Percentiles rank a stretch among this genome's conserved stretches.
phyloP scores from a whole-genome alignment of 2,797 vertebrate genomes.

The Pangasius krempfi region DNA sequence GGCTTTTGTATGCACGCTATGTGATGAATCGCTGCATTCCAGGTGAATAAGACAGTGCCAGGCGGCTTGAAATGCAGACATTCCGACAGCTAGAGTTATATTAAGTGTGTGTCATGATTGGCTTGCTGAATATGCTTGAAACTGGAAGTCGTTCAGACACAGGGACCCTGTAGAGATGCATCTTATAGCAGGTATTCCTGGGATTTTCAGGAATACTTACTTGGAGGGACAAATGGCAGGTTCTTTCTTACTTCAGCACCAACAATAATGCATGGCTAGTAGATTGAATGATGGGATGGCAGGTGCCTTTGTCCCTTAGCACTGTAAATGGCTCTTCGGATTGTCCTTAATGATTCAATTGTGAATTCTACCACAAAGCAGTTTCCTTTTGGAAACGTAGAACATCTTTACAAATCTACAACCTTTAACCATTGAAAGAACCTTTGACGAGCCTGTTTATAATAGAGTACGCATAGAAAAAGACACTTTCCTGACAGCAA shows the following conservation, averaged over 20 bases:
- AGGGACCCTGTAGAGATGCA: background rate
- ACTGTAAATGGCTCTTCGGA: background rate
- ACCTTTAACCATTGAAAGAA: background rate
- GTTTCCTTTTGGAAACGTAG: background rate
- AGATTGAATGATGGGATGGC: background rate
- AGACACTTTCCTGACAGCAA: background rate
- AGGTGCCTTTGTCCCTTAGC: background rate
- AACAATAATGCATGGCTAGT: background rate
- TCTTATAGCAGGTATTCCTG: background rate
- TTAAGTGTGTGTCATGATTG: constrained; percentile 25
- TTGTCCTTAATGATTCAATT: background rate
- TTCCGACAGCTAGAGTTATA: constrained; percentile 25
- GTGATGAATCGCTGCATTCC: constrained; percentile 40
- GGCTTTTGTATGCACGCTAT: constrained; percentile 27
- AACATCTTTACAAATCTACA: background rate
- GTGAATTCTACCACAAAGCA: background rate
- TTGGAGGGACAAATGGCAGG: background rate
- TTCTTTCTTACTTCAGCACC: background rate
- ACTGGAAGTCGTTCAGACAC: background rate
- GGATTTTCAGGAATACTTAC: background rate
- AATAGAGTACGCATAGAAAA: background rate
- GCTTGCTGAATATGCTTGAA: constrained; percentile 6
- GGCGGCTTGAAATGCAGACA: constrained; percentile 20
- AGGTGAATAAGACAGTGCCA: constrained; percentile 21
- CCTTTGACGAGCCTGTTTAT: background rate